Conservation (phyloP, 1,140 invertebrate species). For the Drosophila tropicalis region DNA sequence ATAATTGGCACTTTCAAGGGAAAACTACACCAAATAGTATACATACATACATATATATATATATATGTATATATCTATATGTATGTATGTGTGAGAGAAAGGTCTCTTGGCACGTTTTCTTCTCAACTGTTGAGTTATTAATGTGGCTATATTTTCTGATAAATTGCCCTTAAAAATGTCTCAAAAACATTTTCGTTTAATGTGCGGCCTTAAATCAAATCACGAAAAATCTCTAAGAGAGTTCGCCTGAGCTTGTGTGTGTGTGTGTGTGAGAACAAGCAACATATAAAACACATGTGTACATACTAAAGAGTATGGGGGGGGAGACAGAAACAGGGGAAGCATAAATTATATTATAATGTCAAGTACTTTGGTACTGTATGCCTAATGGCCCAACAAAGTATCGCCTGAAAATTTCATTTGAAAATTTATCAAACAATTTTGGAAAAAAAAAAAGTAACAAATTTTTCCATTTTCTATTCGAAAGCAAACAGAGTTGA, state of each 20-base stretch:
- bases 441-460: background rate
- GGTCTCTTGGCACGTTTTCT: slow-evolving; percentile 6
- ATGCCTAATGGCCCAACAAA: slow-evolving; percentile 2
- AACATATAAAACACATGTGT: slow-evolving; percentile 50
- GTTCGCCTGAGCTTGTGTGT: background rate
- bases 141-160: slow-evolving; percentile 47
- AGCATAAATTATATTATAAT: slow-evolving; percentile 15
- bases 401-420: background rate
- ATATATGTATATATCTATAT: background rate
- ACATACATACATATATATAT: no score
- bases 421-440: slow-evolving; percentile 8
- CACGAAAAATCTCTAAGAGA: slow-evolving; percentile 39
- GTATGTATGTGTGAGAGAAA: background rate
- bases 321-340: background rate
- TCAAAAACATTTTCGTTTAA: slow-evolving; percentile 53
- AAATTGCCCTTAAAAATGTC: slow-evolving; percentile 30
- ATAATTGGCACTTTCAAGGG: slow-evolving; percentile 49
- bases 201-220: slow-evolving; percentile 70
- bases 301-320: background rate
- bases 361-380: slow-evolving; percentile 21
- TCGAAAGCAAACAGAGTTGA: no score
- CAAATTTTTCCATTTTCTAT: background rate
- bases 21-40: background rate
- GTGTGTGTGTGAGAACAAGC: background rate
- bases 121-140: slow-evolving; percentile 44